A percentile compares a stretch with the other conserved stretches of the same genome.
Conservation (phyloP, 2,113 vertebrate species). For the Ibidorhyncha struthersii region DNA sequence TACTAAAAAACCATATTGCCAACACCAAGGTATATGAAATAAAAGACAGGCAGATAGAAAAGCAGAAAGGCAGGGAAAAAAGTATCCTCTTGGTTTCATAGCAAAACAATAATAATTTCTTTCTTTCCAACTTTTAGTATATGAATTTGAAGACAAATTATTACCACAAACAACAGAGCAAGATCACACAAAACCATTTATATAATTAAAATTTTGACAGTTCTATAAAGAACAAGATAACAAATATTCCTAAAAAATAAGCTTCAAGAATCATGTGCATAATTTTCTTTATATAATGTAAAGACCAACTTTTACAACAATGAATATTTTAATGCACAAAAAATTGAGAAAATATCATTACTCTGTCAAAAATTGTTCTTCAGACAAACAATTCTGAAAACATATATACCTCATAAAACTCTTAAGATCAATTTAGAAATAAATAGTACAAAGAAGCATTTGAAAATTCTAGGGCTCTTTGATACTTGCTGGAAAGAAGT, state of each 20-base stretch:
- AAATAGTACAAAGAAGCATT: background rate
- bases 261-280: background rate
- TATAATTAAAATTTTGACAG: too few relatives aligned
- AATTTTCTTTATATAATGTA: background rate
- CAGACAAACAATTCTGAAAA: background rate
- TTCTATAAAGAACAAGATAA: background rate
- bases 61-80: background rate
- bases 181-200: background rate
- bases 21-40: background rate
- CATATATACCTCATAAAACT: background rate
- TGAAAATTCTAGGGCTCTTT: background rate
- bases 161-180: background rate
- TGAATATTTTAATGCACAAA: background rate
- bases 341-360: background rate
- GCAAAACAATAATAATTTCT: background rate
- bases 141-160: background rate
- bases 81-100: background rate
- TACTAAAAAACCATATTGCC: background rate
- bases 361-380: background rate
- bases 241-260: background rate
- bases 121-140: background rate
- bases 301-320: background rate
- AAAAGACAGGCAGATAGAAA: background rate
- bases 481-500: background rate
- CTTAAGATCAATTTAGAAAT: background rate